These are phyloP conservation scores for Ctenicera cuprea DNA, from an alignment of 2,888 invertebrate genomes.

Conservation along the genomic window DNA sequence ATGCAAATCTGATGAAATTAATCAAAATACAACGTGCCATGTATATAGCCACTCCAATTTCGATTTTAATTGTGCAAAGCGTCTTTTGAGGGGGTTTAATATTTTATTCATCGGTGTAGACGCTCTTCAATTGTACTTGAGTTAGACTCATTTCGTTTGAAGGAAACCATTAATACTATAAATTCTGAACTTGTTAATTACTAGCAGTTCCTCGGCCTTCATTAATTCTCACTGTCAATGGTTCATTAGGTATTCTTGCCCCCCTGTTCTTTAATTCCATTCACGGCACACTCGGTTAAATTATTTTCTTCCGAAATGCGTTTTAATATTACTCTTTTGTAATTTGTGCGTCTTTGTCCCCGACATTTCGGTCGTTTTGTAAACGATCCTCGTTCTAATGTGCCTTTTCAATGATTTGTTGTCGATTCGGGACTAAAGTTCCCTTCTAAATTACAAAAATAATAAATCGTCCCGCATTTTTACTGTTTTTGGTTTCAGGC, in stretches of 20 bases:
- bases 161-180: constrained; percentile 32
- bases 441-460: constrained; percentile 15
- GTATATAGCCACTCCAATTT: constrained; percentile 24
- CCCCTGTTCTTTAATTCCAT: constrained; percentile 28
- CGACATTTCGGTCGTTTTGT: constrained; percentile 15
- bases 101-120: constrained; percentile 34
- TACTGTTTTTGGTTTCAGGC: constrained; percentile 8
- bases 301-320: constrained; percentile 32
- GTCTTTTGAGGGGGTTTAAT: constrained; percentile 22
- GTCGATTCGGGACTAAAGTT: constrained; percentile 18
- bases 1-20: constrained; percentile 34
- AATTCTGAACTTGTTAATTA: constrained; percentile 42
- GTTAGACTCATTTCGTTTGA: constrained; percentile 14
- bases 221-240: constrained; percentile 39
- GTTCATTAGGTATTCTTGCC: constrained; percentile 40
- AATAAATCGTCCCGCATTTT: constrained; percentile 14
- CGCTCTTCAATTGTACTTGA: constrained; percentile 15
- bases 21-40: constrained; percentile 18
- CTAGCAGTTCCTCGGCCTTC: constrained; percentile 28
- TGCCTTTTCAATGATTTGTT: constrained; percentile 29
- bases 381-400: constrained; percentile 26
- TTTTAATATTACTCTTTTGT: constrained; percentile 28
- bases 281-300: constrained; percentile 29
- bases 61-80: constrained; percentile 26
- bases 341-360: constrained; percentile 27